Evolutionary conservation across 2,888 invertebrate species (phyloP).

Genomic region (Heliconius hortense): DNA sequence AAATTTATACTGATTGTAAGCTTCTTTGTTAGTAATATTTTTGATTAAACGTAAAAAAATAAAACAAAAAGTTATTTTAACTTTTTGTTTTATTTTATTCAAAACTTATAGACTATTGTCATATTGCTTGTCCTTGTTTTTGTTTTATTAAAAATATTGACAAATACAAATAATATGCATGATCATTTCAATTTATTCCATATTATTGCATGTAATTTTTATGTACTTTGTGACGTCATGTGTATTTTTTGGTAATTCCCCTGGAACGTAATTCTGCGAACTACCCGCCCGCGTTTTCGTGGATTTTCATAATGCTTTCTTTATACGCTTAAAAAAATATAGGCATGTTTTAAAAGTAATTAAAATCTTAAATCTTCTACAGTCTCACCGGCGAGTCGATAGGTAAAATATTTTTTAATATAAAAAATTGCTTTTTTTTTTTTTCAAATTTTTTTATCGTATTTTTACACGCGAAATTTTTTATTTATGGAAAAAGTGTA

Average conservation of each 20-base stretch:
- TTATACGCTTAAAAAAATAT: constrained; percentile 30
- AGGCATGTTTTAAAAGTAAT: constrained; percentile 39
- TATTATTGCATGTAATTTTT: constrained; percentile 31
- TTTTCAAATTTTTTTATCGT: neutral
- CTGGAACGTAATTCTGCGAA: constrained; percentile 29
- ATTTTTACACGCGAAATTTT: constrained; percentile 35
- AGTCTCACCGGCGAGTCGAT: constrained; percentile 42
- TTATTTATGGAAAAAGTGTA: constrained; percentile 35
- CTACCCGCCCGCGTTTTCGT: constrained; percentile 35
- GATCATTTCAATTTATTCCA: constrained; percentile 17
- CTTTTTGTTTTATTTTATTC: too few species aligned
- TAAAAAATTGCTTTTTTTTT: constrained; percentile 23
- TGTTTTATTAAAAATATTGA: constrained; percentile 32
- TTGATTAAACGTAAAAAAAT: neutral
- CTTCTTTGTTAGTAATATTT: neutral
- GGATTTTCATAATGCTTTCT: constrained; percentile 34
- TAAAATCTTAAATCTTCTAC: constrained; percentile 36
- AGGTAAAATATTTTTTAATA: constrained; percentile 37
- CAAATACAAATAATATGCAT: constrained; percentile 30
- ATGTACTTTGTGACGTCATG: constrained; percentile 9
- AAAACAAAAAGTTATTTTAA: neutral
- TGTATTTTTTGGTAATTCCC: constrained; percentile 13
- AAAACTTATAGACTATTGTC: constrained; percentile 21
- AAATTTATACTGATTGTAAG: too few species aligned
- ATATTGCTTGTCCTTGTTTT: constrained; percentile 6